These are phyloP conservation scores for Chaetodon auriga DNA, from an alignment of 2,113 vertebrate genomes.

Conservation along the genomic window DNA sequence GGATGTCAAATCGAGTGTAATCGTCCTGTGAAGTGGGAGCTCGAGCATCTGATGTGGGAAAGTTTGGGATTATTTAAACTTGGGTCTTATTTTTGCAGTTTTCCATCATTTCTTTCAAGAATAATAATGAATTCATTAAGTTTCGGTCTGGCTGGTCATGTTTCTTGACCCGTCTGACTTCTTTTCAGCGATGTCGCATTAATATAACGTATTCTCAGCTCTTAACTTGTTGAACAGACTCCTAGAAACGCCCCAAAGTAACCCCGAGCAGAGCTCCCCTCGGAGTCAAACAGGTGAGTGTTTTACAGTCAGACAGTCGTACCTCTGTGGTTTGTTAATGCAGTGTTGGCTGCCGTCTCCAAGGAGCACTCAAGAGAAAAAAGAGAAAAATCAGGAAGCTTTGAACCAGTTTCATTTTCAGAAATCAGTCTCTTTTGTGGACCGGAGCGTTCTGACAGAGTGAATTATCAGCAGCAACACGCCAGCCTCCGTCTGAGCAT, in stretches of 20 bases:
- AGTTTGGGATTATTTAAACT: too few relatives aligned
- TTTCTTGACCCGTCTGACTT: not conserved
- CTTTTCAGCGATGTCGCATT: not conserved
- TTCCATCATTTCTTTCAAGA: too few relatives aligned
- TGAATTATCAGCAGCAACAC: constrained; percentile 50
- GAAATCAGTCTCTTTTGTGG: constrained; percentile 46
- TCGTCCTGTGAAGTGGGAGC: too few relatives aligned
- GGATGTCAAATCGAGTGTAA: too few relatives aligned
- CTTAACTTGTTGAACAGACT: not conserved
- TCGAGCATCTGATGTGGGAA: too few relatives aligned
- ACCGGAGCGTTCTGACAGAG: constrained; percentile 34
- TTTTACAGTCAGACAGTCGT: not conserved
- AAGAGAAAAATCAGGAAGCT: not conserved
- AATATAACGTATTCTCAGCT: not conserved
- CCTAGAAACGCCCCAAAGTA: not conserved
- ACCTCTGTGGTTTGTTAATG: constrained; percentile 7
- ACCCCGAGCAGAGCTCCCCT: not conserved
- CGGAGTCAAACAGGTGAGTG: constrained; percentile 18
- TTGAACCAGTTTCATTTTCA: constrained; percentile 49
- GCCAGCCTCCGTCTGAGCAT: constrained; percentile 36
- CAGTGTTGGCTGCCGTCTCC: constrained; percentile 1
- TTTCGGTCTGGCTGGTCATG: not conserved
- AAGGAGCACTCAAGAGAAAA: constrained; percentile 26
- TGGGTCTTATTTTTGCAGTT: too few relatives aligned
- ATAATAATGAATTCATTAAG: too few relatives aligned